Evolutionary conservation across 1,140 invertebrate genomes (phyloP), one percentile per base, ranked within the genome.

Genomic region (Pachypeltis micranthus): DNA sequence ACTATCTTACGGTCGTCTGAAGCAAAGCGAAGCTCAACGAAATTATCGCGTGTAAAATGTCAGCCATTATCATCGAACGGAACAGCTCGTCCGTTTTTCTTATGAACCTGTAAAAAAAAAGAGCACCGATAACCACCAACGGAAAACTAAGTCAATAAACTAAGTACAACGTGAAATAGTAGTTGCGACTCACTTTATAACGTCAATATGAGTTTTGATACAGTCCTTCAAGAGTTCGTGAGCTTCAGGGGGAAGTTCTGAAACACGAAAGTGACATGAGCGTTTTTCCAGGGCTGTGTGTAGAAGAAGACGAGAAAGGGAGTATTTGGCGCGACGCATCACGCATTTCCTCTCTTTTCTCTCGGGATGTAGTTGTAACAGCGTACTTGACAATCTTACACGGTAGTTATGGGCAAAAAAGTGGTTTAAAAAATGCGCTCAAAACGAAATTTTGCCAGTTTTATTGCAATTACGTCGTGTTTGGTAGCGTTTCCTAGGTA

Each of bases 41-140:
- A 16, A 63, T 39, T 58, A 63, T 63, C 21, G 62, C 62, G 44
- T 63, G 62, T 12, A 63, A 27, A 14, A 63, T 31, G 31, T 63
- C 62, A 58, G 44, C 62, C 1, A 39, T n/a, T 12, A 63, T 58
- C 34, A 63, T 16, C 12, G 55, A 58, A 24, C 44, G 21, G 39
- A 31, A 58, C 21, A 56, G 31, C 3, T 24, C 25, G 31, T 59
- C 29, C 12, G 23, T 24, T 31, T 56, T 39, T 21, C 51, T 29
- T 0, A 63, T 27, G 26, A 58, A 59, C 14, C 55, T 63, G 55
- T 2, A 63, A 63, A 58, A 23, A 57, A 34, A 27, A 23, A 25
- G 14, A n/a, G n/a, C n/a, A n/a, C n/a, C n/a, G n/a, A n/a, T n/a
- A n/a, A n/a, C n/a, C n/a, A 59, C 23, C 47, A 19, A 7, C 4